phyloP scores from a whole-genome alignment of 2,113 vertebrate genomes.

The Caranx ignobilis region DNA sequence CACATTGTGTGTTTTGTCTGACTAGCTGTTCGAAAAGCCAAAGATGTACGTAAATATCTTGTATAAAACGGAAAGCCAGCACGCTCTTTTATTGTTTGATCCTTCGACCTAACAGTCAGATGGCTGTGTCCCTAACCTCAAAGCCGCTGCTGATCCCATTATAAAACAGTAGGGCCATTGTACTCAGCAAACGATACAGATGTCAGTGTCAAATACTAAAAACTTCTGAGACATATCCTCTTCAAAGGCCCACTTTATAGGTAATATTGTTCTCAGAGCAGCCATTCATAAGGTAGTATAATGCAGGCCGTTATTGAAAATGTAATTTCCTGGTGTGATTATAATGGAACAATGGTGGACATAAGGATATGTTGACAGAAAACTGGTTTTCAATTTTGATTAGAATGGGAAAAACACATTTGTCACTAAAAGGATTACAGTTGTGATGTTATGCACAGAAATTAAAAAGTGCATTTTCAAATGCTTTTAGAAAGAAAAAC shows the following conservation, averaged over 20 bases:
- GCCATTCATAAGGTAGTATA: conserved; percentile 19
- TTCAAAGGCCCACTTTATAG: conserved; percentile 39
- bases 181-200: conserved; percentile 21
- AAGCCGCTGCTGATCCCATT: conserved; percentile 43
- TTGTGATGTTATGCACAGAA: not conserved
- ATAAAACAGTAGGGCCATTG: conserved; percentile 29
- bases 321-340: conserved; percentile 23
- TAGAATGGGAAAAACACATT: not conserved
- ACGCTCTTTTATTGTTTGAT: not conserved
- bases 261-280: conserved; percentile 46
- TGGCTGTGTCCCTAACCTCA: conserved; percentile 26
- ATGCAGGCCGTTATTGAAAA: conserved; percentile 29
- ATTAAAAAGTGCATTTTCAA: conserved; percentile 10
- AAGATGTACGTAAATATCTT: not conserved
- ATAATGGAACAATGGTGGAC: conserved; percentile 23
- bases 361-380: conserved; percentile 15
- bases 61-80: not conserved
- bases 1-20: not conserved
- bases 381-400: conserved; percentile 7
- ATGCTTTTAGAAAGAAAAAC: not conserved
- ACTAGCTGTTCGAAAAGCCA: no score
- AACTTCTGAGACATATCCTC: conserved; percentile 18
- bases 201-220: conserved; percentile 43
- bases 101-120: not conserved
- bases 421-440: not conserved